Conservation (phyloP, 2,888 invertebrate genomes). For the Bruchidius siliquastri region DNA sequence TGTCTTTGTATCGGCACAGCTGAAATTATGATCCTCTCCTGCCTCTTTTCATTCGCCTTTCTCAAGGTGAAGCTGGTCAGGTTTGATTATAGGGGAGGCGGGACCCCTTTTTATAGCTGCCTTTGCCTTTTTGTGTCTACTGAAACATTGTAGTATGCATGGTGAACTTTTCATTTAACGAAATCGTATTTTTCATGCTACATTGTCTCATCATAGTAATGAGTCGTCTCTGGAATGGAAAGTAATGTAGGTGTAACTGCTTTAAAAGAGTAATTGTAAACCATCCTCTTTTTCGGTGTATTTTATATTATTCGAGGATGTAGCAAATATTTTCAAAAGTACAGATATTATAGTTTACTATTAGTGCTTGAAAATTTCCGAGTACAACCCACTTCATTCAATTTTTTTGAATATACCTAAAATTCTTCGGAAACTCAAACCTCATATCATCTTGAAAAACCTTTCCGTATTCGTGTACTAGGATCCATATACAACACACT, state of each 20-base stretch:
- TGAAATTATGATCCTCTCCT: not conserved
- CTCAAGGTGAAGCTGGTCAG: not conserved
- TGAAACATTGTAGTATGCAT: not conserved
- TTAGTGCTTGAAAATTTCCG: no score
- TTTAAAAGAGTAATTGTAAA: no score
- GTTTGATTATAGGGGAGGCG: not conserved
- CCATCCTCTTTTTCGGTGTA: no score
- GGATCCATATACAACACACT: not conserved
- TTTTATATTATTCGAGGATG: no score
- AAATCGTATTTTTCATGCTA: no score
- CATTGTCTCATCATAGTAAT: no score
- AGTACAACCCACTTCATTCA: no score
- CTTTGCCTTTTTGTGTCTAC: not conserved
- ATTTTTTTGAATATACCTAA: not conserved
- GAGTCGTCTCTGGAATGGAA: no score
- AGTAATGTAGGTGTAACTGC: no score
- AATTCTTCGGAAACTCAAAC: not conserved
- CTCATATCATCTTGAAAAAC: not conserved
- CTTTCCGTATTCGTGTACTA: not conserved
- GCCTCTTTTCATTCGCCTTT: not conserved
- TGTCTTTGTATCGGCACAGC: constrained; percentile 16
- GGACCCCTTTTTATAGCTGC: not conserved
- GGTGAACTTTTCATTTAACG: no score
- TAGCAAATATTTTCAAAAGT: no score
- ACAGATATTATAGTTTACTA: no score